phyloP scores from a whole-genome alignment of 2,113 vertebrate genomes.

The Recurvirostra avosetta region DNA sequence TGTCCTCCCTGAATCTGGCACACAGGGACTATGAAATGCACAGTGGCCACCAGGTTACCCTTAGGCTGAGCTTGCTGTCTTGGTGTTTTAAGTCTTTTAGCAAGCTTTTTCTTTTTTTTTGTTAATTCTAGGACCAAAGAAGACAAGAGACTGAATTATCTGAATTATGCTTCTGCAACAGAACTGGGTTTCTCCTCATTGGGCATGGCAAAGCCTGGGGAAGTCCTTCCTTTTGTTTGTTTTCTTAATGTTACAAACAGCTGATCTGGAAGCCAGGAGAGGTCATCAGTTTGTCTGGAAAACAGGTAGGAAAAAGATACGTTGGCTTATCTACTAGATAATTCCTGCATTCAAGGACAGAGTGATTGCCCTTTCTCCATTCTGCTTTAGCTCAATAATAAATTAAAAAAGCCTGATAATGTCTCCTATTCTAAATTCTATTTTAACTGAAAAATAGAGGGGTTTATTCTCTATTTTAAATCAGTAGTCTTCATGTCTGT shows the following conservation, averaged over 20 bases:
- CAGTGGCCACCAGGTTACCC: not conserved
- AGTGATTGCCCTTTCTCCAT: not conserved
- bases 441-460: not conserved
- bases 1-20: not conserved
- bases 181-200: slow-evolving; percentile 76
- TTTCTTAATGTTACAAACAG: slow-evolving; percentile 76
- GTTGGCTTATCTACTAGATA: not conserved
- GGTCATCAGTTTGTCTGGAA: slow-evolving; percentile 90
- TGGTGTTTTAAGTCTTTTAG: not conserved
- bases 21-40: not conserved
- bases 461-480: not conserved
- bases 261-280: slow-evolving; percentile 80
- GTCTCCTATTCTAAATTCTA: not conserved
- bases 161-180: slow-evolving; percentile 92
- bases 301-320: slow-evolving; percentile 81
- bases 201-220: slow-evolving; percentile 76
- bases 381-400: not conserved
- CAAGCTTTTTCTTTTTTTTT: not conserved
- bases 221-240: slow-evolving; percentile 76
- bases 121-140: slow-evolving; percentile 79
- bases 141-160: slow-evolving; percentile 73
- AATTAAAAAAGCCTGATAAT: not conserved
- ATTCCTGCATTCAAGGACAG: not conserved
- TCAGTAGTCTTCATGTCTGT: not conserved
- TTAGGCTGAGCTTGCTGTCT: not conserved